phyloP scores from a whole-genome alignment of 2,797 vertebrate species.

The Falco cherrug region DNA sequence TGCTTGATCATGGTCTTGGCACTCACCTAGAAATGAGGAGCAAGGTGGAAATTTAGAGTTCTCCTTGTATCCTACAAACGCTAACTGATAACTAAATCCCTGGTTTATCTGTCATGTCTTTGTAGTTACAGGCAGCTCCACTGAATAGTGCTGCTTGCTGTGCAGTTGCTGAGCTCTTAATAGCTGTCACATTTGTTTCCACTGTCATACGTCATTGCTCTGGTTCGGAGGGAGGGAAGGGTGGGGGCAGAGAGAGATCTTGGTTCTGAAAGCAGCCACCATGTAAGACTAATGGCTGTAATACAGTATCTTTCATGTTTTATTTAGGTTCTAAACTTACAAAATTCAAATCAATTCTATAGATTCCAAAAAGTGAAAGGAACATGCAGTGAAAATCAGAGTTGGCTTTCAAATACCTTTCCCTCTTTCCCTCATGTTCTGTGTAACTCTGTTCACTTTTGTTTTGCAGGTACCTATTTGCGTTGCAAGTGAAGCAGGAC shows the following conservation, averaged over 20 bases:
- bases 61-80: not conserved
- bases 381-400: not conserved
- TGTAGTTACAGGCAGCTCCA: not conserved
- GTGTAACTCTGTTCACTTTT: not conserved
- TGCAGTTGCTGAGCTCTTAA: not conserved
- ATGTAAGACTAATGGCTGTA: not conserved
- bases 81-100: not conserved
- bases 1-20: not conserved
- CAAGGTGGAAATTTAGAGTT: not conserved
- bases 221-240: not conserved
- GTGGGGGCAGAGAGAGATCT: not conserved
- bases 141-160: not conserved
- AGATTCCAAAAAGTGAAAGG: not conserved
- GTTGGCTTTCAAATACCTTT: not conserved
- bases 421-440: not conserved
- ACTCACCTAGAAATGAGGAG: not conserved
- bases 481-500: conserved; percentile 96
- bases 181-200: not conserved
- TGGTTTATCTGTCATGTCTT: conserved; percentile 6
- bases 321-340: not conserved
- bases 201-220: not conserved
- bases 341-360: not conserved
- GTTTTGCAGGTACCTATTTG: conserved; percentile 93
- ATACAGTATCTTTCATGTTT: not conserved
- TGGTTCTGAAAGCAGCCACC: not conserved